Evolutionary conservation across 2,888 invertebrate genomes (phyloP).

Genomic region (Isotomurus palustris): DNA sequence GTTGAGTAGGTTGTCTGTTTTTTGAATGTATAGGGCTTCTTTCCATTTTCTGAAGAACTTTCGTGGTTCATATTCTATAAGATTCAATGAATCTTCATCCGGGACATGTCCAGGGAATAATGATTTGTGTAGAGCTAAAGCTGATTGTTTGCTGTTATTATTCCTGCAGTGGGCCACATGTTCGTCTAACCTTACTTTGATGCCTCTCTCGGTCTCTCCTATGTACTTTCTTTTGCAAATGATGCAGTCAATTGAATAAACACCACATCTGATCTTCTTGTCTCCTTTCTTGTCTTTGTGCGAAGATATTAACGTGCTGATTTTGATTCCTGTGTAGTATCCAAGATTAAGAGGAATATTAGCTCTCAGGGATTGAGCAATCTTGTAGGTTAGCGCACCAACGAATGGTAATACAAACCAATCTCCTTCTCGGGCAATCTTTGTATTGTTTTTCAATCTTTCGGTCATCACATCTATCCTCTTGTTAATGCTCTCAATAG

Average conservation of each 20-base stretch:
- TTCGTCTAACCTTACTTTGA: background rate
- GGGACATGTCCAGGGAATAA: background rate
- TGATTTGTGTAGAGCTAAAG: background rate
- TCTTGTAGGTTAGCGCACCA: background rate
- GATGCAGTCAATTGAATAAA: background rate
- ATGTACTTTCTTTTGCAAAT: background rate
- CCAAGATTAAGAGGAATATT: no score
- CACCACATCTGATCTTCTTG: background rate
- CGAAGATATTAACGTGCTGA: background rate
- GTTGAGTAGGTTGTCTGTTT: background rate
- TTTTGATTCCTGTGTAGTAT: background rate
- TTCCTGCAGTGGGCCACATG: background rate
- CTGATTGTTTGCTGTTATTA: background rate
- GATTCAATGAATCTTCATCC: background rate
- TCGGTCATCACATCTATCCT: background rate
- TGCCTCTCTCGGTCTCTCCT: background rate
- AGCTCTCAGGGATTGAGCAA: background rate
- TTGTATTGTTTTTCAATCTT: background rate
- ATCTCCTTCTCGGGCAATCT: background rate
- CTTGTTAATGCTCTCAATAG: background rate
- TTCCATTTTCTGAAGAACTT: slow-evolving; percentile 4
- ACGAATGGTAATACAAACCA: background rate
- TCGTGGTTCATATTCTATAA: background rate
- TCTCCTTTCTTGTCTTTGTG: background rate
- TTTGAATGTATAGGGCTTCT: slow-evolving; percentile 1